These are phyloP conservation scores for Galbula dea DNA, from an alignment of 2,113 vertebrate genomes.

Conservation along the genomic window DNA sequence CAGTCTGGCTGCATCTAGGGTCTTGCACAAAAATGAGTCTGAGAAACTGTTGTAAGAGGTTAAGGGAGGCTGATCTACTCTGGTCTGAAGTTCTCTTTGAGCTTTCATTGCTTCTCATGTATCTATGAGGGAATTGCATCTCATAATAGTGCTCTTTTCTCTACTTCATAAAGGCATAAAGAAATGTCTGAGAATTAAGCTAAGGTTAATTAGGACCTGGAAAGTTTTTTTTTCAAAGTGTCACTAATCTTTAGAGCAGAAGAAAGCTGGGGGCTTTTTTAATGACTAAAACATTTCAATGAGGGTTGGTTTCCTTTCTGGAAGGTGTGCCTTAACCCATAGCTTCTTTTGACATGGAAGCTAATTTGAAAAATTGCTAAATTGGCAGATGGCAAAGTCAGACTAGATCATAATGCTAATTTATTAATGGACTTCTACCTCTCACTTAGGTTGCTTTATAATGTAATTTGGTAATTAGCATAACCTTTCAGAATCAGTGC, in stretches of 20 bases:
- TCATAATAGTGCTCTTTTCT: neutral
- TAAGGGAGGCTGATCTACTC: neutral
- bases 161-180: neutral
- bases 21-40: no score
- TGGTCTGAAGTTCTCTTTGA: neutral
- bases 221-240: neutral
- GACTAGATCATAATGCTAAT: neutral
- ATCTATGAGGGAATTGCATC: neutral
- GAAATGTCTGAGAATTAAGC: neutral
- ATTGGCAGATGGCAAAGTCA: neutral
- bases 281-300: neutral
- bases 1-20: no score
- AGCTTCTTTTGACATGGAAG: neutral
- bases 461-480: neutral
- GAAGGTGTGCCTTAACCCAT: neutral
- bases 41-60: neutral
- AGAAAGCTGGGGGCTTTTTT: neutral
- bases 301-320: neutral
- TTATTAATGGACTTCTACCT: neutral
- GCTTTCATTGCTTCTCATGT: neutral
- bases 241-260: neutral
- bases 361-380: neutral
- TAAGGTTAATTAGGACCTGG: neutral
- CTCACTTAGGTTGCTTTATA: neutral
- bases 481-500: neutral